phyloP scores from a whole-genome alignment of 2,888 invertebrate species.

The Microctonus brassicae region DNA sequence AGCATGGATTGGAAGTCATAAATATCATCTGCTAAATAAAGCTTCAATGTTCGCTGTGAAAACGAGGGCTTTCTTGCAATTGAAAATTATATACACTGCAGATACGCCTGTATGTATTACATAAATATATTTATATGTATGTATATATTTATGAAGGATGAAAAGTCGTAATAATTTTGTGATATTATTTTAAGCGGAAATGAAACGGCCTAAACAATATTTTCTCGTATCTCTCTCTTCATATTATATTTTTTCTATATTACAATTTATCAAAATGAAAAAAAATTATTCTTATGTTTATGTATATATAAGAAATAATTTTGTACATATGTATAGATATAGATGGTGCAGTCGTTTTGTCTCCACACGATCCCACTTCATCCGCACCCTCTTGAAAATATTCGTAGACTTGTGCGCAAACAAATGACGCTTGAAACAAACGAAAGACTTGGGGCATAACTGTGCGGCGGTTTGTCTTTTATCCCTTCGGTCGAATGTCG shows the following conservation, averaged over 20 bases:
- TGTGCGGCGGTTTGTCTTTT: constrained; percentile 63
- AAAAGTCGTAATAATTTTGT: constrained; percentile 57
- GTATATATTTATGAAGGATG: constrained; percentile 55
- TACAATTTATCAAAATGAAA: neutral
- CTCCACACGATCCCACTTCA: neutral
- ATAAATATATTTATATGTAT: too few relatives aligned
- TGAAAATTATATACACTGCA: too few relatives aligned
- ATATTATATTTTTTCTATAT: neutral
- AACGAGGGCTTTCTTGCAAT: constrained; percentile 9
- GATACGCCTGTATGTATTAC: too few relatives aligned
- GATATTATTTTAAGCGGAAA: too few relatives aligned
- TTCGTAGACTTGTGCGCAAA: constrained; percentile 55
- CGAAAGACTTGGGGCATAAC: constrained; percentile 59
- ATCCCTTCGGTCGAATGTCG: constrained; percentile 57
- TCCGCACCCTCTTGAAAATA: constrained; percentile 32
- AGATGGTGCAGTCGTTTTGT: neutral
- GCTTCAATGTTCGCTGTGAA: constrained; percentile 51
- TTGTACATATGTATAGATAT: constrained; percentile 18
- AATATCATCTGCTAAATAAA: constrained; percentile 70
- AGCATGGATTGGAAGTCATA: constrained; percentile 64
- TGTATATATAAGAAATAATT: constrained; percentile 46
- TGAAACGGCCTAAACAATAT: too few relatives aligned
- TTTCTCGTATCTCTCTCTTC: neutral
- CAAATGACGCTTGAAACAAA: constrained; percentile 70
- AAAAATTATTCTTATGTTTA: neutral